A percentile compares a stretch with the other conserved stretches of the same genome.
Evolutionary conservation across 2,113 vertebrate species (phyloP).

Genomic region (Megaceryle maxima): DNA sequence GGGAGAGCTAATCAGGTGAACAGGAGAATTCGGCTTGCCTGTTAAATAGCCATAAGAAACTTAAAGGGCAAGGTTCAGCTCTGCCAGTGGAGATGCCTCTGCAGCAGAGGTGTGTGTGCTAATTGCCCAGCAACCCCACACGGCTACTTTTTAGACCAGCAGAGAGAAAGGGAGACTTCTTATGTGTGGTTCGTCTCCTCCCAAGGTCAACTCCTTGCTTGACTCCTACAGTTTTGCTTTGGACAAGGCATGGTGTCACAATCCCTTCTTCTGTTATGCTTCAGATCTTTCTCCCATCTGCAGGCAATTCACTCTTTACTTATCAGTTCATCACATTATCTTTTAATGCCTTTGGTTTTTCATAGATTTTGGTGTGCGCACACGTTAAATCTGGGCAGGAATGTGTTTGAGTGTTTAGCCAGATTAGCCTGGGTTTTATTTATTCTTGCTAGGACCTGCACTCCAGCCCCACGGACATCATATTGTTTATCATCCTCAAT

Average conservation of each 20-base stretch:
- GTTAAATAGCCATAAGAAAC: neutral
- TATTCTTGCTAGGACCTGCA: neutral
- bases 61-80: neutral
- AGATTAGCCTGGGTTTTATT: neutral
- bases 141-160: neutral
- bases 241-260: neutral
- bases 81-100: neutral
- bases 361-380: neutral
- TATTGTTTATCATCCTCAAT: neutral
- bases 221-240: neutral
- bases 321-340: slow-evolving; percentile 24
- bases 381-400: slow-evolving; percentile 6
- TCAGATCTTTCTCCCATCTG: neutral
- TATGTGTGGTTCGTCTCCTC: fast-evolving
- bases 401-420: neutral
- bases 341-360: slow-evolving; percentile 21
- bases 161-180: too few species aligned
- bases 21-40: neutral
- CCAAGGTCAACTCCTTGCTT: neutral
- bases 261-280: neutral
- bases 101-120: neutral
- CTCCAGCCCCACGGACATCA: neutral
- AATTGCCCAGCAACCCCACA: neutral
- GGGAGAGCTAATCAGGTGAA: neutral
- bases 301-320: slow-evolving; percentile 10